Evolutionary conservation across 1,140 invertebrate species (phyloP).

Genomic region (Ruditapes philippinarum): DNA sequence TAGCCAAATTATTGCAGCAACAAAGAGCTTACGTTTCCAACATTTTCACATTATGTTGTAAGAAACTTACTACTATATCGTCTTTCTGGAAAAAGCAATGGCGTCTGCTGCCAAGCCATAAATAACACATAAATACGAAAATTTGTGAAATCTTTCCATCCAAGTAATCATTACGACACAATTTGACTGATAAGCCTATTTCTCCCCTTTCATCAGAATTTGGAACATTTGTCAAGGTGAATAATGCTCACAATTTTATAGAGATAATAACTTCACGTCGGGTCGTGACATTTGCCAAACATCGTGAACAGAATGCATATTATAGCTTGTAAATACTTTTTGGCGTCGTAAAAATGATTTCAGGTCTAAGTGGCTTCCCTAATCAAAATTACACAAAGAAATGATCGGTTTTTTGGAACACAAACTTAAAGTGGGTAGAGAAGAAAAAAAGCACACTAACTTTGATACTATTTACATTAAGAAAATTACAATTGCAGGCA

Average conservation of each 20-base stretch:
- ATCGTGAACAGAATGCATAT: background rate
- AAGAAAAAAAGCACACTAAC: background rate
- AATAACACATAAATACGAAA: background rate
- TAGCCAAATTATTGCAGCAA: background rate
- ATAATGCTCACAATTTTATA: background rate
- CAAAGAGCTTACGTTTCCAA: background rate
- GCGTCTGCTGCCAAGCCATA: background rate
- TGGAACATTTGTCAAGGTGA: background rate
- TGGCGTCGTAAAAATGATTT: background rate
- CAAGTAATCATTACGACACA: background rate
- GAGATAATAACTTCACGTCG: background rate
- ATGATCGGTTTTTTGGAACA: background rate
- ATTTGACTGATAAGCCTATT: background rate
- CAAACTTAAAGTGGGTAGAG: background rate
- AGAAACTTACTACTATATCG: no score
- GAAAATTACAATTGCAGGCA: constrained; percentile 59
- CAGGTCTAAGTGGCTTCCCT: background rate
- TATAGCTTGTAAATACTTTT: background rate
- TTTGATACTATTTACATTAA: constrained; percentile 53
- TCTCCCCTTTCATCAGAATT: background rate
- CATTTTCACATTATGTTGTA: background rate
- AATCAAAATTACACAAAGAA: background rate
- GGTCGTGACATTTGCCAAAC: background rate
- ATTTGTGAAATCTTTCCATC: background rate
- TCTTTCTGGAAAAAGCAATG: background rate